A percentile compares a stretch with the other conserved stretches of the same genome.
Conservation (phyloP, 2,888 invertebrate species). For the Eristalinus aeneus region DNA sequence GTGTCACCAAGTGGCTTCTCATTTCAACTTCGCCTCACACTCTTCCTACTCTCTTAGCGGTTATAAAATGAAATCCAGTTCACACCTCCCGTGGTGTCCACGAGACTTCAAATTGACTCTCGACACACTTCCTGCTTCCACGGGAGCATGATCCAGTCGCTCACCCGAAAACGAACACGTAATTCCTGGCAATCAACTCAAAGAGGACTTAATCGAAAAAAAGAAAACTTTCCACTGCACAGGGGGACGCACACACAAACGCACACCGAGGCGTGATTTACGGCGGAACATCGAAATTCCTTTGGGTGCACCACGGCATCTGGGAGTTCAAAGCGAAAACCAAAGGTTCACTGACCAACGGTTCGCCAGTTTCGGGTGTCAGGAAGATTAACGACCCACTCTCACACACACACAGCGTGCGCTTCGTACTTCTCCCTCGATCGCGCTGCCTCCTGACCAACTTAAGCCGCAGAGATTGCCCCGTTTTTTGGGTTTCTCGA, state of each 20-base stretch:
- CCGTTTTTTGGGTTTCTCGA: neutral
- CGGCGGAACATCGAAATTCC: conserved; percentile 28
- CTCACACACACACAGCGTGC: neutral
- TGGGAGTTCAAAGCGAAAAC: conserved; percentile 9
- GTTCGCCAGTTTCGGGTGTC: conserved; percentile 47
- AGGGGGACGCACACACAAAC: neutral
- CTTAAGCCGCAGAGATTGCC: neutral
- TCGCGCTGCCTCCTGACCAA: conserved; percentile 15
- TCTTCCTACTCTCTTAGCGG: neutral
- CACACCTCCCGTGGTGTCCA: neutral
- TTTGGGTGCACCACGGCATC: conserved; percentile 33
- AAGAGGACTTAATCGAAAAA: conserved; percentile 45
- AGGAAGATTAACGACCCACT: conserved; percentile 30
- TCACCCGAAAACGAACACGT: conserved; percentile 11
- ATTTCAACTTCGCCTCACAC: conserved; percentile 8
- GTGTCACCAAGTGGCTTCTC: conserved; percentile 8
- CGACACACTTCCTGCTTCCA: neutral
- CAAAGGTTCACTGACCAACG: conserved; percentile 49
- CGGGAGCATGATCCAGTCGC: neutral
- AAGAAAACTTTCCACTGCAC: conserved; percentile 21
- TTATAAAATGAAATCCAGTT: neutral
- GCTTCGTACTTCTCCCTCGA: neutral
- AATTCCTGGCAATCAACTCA: conserved; percentile 26
- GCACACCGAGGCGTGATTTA: conserved; percentile 22
- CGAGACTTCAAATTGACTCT: neutral